Conservation (phyloP, 2,888 invertebrate species). For the Tupiocoris notatus region DNA sequence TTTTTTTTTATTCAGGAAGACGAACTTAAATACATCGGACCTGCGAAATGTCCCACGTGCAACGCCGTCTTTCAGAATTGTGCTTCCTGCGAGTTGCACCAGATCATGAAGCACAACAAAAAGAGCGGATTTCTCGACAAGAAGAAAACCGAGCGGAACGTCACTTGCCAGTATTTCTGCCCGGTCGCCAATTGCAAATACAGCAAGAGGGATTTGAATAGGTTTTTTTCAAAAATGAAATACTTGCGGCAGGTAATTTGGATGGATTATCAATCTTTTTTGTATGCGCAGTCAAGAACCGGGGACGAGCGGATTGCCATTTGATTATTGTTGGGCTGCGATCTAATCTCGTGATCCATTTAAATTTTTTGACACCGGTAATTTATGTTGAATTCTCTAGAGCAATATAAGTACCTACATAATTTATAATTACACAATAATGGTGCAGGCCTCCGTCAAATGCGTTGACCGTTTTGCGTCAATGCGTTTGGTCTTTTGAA, state of each 20-base stretch:
- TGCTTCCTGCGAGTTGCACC: slow-evolving; percentile 60
- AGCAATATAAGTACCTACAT: too few relatives aligned
- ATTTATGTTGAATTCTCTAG: too few relatives aligned
- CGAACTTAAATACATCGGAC: slow-evolving; percentile 15
- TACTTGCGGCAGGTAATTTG: slow-evolving; percentile 49
- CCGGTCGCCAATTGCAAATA: slow-evolving; percentile 60
- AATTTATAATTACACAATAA: too few relatives aligned
- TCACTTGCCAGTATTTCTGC: slow-evolving; percentile 60
- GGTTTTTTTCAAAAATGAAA: slow-evolving; percentile 48
- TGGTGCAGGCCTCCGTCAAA: too few relatives aligned
- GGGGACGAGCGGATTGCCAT: too few relatives aligned
- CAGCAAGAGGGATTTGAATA: slow-evolving; percentile 49
- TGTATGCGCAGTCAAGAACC: too few relatives aligned
- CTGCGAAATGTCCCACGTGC: slow-evolving; percentile 54
- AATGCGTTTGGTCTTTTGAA: too few relatives aligned
- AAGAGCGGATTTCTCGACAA: slow-evolving; percentile 48
- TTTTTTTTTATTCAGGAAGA: slow-evolving; percentile 7
- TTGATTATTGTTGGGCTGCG: too few relatives aligned
- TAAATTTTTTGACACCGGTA: too few relatives aligned
- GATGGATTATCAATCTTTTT: too few relatives aligned
- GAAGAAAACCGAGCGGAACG: slow-evolving; percentile 44
- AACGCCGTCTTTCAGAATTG: slow-evolving; percentile 57
- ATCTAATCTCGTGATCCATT: too few relatives aligned
- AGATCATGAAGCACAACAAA: slow-evolving; percentile 59
- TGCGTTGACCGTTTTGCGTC: too few relatives aligned